Evolutionary conservation across 2,797 vertebrate genomes (phyloP), one percentile per base, ranked within the genome.

Genomic region (Characodon lateralis): DNA sequence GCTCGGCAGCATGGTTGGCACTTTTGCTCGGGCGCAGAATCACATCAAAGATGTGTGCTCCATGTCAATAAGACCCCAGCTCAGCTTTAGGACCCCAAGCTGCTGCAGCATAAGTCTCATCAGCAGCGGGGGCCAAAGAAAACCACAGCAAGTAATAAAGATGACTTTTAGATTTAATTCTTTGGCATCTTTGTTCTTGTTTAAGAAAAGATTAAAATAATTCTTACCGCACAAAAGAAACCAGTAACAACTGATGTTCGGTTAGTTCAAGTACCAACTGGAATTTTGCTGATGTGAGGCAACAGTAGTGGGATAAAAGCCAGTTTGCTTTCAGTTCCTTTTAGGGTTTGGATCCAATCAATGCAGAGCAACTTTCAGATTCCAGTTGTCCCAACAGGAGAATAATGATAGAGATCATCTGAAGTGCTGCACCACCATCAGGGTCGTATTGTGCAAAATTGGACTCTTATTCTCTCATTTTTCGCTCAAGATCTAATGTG

Each of bases 371-470:
- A 56, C 78, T 88, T 74, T 68, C 82, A 9, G 80, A 83, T 83
- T 92, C 84, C 80, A 77, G 88, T 93, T 92, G 90, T 86, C 78
- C 84, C 84, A 91, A 90, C 88, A 88, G 74, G 84, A 91, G 82
- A 87, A 73, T 81, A 80, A 92, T 90, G 90, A 83, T 85, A 78
- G 78, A 83, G 82, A 87, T 91, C 86, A 82, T 90, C 87, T 82
- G 81, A 76, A 26, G 39, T 70, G 82, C 85, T 80, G 80, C 80
- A 74, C 80, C 72, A 48, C 73, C 79, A 68, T 1, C 77, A 81
- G 72, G 88, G 88, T 79, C 22, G 0, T 5, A 16, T 73, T 77
- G 80, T 31, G 85, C 74, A 83, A 74, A 72, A 39, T 63, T 14
- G 12, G 77, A 68, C 71, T 80, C 78, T 80, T 66, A 56, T 80